A percentile compares a stretch with the other conserved stretches of the same genome.
These are phyloP conservation scores for Andrena hattorfiana DNA, from an alignment of 2,888 invertebrate species.

Conservation along the genomic window DNA sequence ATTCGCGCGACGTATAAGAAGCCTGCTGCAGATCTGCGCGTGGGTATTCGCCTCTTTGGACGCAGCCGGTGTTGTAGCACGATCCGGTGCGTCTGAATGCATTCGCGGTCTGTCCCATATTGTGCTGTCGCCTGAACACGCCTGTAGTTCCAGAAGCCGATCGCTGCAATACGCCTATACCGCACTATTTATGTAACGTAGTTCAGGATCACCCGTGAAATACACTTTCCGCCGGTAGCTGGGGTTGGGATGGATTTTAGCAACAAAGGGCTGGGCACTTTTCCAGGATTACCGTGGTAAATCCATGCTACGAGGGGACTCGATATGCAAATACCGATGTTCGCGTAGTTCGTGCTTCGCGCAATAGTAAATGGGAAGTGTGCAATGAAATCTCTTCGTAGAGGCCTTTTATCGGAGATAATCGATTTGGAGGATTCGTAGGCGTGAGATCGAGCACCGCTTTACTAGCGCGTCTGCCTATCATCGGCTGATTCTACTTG, in stretches of 20 bases:
- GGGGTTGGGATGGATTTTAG: constrained; percentile 17
- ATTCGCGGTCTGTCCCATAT: constrained; percentile 45
- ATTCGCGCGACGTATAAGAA: constrained; percentile 22
- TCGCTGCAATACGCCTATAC: constrained; percentile 34
- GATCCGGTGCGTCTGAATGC: constrained; percentile 43
- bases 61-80: constrained; percentile 17
- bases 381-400: no score
- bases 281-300: background rate
- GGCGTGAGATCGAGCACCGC: no score
- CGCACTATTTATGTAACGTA: constrained; percentile 58
- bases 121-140: constrained; percentile 34
- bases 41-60: constrained; percentile 26
- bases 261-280: constrained; percentile 13
- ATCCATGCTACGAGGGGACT: no score
- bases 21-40: constrained; percentile 19
- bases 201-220: constrained; percentile 52
- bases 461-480: no score
- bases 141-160: constrained; percentile 49
- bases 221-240: constrained; percentile 16
- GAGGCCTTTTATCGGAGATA: no score
- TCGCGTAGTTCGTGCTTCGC: no score
- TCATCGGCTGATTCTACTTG: no score
- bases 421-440: no score
- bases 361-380: no score
- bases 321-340: no score